These are phyloP conservation scores for Craniophora ligustri DNA, from an alignment of 2,888 invertebrate species.

Conservation along the genomic window DNA sequence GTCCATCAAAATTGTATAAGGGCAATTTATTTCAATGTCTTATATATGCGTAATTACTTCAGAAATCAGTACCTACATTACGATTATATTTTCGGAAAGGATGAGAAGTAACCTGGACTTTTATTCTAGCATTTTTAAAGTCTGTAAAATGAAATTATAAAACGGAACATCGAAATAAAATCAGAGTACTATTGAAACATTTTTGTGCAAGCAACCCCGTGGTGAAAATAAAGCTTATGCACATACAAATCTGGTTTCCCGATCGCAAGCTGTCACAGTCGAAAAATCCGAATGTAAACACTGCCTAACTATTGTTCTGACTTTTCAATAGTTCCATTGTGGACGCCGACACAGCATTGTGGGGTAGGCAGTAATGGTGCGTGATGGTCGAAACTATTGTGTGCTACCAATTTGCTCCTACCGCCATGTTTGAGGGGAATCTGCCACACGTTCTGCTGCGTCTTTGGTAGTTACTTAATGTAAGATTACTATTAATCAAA, in stretches of 20 bases:
- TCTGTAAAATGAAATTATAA: too few relatives aligned
- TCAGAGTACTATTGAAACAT: too few relatives aligned
- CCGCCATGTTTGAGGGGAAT: constrained; percentile 37
- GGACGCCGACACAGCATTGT: constrained; percentile 49
- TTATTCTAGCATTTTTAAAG: too few relatives aligned
- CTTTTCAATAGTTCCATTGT: constrained; percentile 71
- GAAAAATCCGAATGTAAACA: constrained; percentile 70
- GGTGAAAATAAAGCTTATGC: not conserved
- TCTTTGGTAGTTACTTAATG: constrained; percentile 40
- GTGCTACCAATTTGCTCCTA: constrained; percentile 58
- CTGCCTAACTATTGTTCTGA: constrained; percentile 74
- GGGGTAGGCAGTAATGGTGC: constrained; percentile 61
- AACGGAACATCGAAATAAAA: too few relatives aligned
- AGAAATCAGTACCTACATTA: too few relatives aligned
- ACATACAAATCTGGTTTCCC: constrained; percentile 28
- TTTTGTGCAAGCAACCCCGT: not conserved
- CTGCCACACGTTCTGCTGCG: constrained; percentile 31
- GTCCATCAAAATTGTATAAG: too few relatives aligned
- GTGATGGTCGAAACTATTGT: constrained; percentile 62
- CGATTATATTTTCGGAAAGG: too few relatives aligned
- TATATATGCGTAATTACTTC: not conserved
- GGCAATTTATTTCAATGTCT: too few relatives aligned
- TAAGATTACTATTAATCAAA: constrained; percentile 28
- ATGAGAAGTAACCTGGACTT: too few relatives aligned
- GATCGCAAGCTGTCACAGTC: constrained; percentile 65